Base-by-base conservation (phyloP, 2,797 vertebrate species). In the Emydoidea blandingii region DNA sequence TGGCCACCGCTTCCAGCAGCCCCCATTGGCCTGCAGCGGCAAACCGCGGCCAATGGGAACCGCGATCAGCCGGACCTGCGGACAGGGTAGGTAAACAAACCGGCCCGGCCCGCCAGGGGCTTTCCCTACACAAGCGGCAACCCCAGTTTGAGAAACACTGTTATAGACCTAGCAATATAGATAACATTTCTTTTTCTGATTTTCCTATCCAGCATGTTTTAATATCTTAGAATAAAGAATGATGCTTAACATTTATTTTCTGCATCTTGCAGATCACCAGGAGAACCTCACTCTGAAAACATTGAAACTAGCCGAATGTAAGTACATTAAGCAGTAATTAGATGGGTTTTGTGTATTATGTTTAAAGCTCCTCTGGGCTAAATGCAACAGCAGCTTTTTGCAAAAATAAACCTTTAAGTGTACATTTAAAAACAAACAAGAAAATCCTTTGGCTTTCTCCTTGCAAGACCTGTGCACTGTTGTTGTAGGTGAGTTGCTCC, bases 221-320 rank as follows among this genome's bases (percentile, higher is more conserved):
- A 80, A 79, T 79, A 14, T 27, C 44, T 93, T 89, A n/a, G 52
- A 91, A 12, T 50, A 76, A 15, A 31, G 31, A 93, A 34, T 74
- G 74, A 3, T 94, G 49, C 87, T 97, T 82, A 97, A 96, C 59
- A 62, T 81, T 96, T 95, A 96, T 74, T 95, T 5, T 98, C 97
- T 98, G 83, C 96, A 90, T 98, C 97, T 97, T 98, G 94, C 95
- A 99, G 99, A 99, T 99, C 99, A 98, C 98, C 99, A 99, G 99
- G 99, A 99, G 99, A 99, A 98, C 98, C 98, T 97, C 98, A 98
- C 97, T 98, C 98, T 98, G 98, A 99, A 98, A 98, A 97, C 98
- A 98, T 98, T 97, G 98, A 99, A 99, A 98, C 99, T 99, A 99
- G 98, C 99, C 99, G 99, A 99, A 99, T 99, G 99, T 99, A 98